Base-by-base conservation (phyloP, 2,888 invertebrate species). In the Dasypogon diadema region DNA sequence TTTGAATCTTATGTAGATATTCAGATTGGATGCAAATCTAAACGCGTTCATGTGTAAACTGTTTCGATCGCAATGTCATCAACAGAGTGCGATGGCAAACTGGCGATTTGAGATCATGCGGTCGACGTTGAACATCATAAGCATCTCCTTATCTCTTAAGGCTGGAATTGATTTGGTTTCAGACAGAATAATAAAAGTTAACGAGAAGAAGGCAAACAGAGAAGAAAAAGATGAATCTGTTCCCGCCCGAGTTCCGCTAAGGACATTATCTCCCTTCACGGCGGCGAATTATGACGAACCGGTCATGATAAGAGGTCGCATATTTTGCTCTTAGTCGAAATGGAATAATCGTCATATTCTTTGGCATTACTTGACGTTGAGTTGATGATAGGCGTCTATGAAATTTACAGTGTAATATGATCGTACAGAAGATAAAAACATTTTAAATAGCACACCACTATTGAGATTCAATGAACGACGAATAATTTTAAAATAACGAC, bases 11-110 rank as follows among this genome's bases (percentile, higher is more conserved):
- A 55, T 2, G 24, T 26, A 2, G 26, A 54, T 10, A 26, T 56
- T 46, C 30, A 76, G 65, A 77, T 75, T 75, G 37, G 58, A 75
- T 77, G 77, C 77, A 77, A 77, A 77, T 77, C 58, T 70, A 54
- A 14, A 56, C 60, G 70, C 75, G 74, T 58, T 77, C 74, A 24
- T 77, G 60, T 74, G 51, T 58, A 55, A 76, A 76, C 77, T 75
- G 68, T 30, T 70, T 54, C 54, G 70, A 51, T 70, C 70, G 54
- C 54, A 70, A 70, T 54, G 54, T 51, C 70, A 70, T 70, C 65
- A 65, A 46, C 46, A 70, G 70, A 30, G 51, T 70, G 54, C 54
- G 70, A 70, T 34, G 70, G 18, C 30, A 46, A 30, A 51, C 70
- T 30, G 70, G 37, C 70, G 54, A 51, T 70, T 34, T 70, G 34